These are phyloP conservation scores for Heliconius cydno DNA, from an alignment of 2,888 invertebrate species.

Conservation along the genomic window DNA sequence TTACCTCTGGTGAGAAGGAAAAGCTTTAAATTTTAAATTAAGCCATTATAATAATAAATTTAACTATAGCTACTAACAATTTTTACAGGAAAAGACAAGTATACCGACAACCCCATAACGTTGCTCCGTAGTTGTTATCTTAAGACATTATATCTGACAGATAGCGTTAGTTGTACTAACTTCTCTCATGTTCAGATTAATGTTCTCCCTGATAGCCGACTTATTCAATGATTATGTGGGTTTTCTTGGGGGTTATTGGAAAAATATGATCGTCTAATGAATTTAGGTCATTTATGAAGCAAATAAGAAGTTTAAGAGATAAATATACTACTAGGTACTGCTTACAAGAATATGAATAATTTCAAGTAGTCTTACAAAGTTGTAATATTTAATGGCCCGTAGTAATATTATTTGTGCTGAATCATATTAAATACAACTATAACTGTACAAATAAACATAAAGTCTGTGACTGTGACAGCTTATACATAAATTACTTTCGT, in stretches of 20 bases:
- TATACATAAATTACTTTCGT: not conserved
- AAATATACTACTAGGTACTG: not conserved
- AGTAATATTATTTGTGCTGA: not conserved
- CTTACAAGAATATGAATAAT: not conserved
- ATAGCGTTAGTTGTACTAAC: constrained; percentile 51
- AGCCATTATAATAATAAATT: not conserved
- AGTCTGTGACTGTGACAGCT: not conserved
- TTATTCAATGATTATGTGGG: constrained; percentile 40
- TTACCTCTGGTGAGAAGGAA: no score
- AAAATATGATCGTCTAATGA: constrained; percentile 17
- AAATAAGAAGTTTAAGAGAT: constrained; percentile 6
- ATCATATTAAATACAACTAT: not conserved
- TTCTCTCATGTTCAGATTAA: constrained; percentile 51
- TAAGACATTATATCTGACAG: constrained; percentile 53
- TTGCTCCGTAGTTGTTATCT: constrained; percentile 47
- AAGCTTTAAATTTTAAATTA: not conserved
- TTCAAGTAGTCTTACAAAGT: not conserved
- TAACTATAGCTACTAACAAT: constrained; percentile 8
- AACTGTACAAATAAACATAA: not conserved
- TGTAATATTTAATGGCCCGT: constrained; percentile 13
- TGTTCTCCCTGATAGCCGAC: constrained; percentile 49
- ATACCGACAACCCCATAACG: constrained; percentile 33
- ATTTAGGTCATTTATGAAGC: constrained; percentile 6
- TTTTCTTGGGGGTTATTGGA: constrained; percentile 10
- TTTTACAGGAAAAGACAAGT: constrained; percentile 34